Conservation (phyloP, 2,888 invertebrate genomes). For the Cerceris ruficornis region DNA sequence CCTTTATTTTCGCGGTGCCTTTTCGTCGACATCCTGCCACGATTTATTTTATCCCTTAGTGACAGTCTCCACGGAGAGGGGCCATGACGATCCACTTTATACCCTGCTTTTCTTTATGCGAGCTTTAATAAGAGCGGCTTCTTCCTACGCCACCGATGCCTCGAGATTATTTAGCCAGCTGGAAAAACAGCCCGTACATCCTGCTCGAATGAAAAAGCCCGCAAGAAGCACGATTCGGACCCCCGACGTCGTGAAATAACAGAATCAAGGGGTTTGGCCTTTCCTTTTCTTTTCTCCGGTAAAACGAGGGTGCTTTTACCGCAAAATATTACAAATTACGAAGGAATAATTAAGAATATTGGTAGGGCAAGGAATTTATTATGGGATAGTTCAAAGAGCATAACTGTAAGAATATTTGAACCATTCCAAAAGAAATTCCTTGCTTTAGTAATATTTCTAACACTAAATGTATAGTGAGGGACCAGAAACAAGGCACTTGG, state of each 20-base stretch:
- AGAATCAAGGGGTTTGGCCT: not conserved
- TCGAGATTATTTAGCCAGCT: constrained; percentile 44
- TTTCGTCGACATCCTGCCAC: not conserved
- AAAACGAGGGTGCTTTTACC: not conserved
- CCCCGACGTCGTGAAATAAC: not conserved
- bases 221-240: not conserved
- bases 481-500: too few relatives aligned
- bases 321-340: not conserved
- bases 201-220: not conserved
- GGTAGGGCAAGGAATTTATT: too few relatives aligned
- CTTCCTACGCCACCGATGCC: not conserved
- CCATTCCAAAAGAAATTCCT: too few relatives aligned
- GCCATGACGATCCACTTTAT: not conserved
- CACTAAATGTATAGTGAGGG: too few relatives aligned
- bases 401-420: too few relatives aligned
- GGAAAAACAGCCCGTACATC: constrained; percentile 53
- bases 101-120: not conserved
- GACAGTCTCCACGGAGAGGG: not conserved
- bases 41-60: not conserved
- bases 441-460: too few relatives aligned
- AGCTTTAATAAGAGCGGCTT: not conserved
- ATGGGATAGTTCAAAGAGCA: too few relatives aligned
- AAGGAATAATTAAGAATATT: not conserved
- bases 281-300: too few relatives aligned
- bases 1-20: too few relatives aligned